A percentile compares a stretch with the other conserved stretches of the same genome.
These are phyloP conservation scores for Siniperca scherzeri DNA, from an alignment of 2,797 vertebrate genomes.

Conservation along the genomic window DNA sequence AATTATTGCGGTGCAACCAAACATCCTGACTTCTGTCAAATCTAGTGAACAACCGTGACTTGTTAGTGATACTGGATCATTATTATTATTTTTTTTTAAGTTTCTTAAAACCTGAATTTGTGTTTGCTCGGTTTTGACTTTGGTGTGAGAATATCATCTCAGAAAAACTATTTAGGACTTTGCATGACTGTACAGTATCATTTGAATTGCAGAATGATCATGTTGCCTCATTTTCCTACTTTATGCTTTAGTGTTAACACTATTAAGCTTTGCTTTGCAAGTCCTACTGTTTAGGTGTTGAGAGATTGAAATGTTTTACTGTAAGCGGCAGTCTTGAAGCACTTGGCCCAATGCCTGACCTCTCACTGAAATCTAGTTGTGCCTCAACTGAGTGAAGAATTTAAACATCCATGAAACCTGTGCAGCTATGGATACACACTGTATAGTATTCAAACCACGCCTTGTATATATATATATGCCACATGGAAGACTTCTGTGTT, in stretches of 20 bases:
- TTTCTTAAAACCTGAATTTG: constrained; percentile 59
- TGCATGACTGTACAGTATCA: constrained; percentile 79
- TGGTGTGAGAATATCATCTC: constrained; percentile 58
- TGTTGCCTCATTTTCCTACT: constrained; percentile 67
- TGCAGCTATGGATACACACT: constrained; percentile 85
- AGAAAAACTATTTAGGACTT: constrained; percentile 63
- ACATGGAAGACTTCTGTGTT: constrained; percentile 81
- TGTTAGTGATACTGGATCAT: constrained; percentile 64
- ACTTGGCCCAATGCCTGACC: constrained; percentile 74
- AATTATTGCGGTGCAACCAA: constrained; percentile 79
- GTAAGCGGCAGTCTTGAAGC: constrained; percentile 78
- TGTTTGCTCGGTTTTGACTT: constrained; percentile 68
- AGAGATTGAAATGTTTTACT: constrained; percentile 74
- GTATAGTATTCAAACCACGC: constrained; percentile 87
- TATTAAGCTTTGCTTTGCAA: constrained; percentile 80
- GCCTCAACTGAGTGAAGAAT: constrained; percentile 80
- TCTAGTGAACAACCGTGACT: constrained; percentile 64
- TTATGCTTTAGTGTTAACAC: constrained; percentile 74
- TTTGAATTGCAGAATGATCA: constrained; percentile 68
- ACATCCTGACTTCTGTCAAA: constrained; percentile 71
- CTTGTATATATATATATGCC: constrained; percentile 84
- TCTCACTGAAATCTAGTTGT: constrained; percentile 77
- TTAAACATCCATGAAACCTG: constrained; percentile 79
- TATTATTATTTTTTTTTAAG: constrained; percentile 34
- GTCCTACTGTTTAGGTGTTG: constrained; percentile 76